Conservation (phyloP, 2,888 invertebrate genomes). For the Himalopsyche japonica region DNA sequence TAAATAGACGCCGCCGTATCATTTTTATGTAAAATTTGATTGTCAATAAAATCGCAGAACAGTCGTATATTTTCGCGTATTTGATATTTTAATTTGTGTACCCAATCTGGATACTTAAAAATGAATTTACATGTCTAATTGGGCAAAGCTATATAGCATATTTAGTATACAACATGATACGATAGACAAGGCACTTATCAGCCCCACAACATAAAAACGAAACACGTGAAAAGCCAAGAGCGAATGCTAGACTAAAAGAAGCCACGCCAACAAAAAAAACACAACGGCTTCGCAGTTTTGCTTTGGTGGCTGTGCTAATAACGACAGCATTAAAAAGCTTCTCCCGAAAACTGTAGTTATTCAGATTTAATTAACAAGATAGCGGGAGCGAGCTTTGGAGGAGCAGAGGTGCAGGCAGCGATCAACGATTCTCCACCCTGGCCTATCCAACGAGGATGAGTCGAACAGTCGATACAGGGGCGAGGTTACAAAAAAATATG, state of each 20-base stretch:
- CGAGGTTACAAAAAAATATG: not conserved
- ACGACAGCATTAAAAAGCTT: conserved; percentile 31
- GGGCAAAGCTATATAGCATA: not conserved
- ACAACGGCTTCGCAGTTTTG: not conserved
- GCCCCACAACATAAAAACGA: not conserved
- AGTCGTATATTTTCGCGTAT: not conserved
- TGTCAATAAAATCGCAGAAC: not conserved
- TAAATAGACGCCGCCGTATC: no score
- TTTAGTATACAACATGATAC: not conserved
- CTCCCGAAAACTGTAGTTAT: conserved; percentile 27
- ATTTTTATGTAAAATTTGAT: no score
- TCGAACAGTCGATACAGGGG: not conserved
- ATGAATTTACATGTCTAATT: not conserved
- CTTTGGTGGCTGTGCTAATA: conserved; percentile 14
- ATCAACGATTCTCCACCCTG: not conserved
- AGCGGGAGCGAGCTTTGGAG: conserved; percentile 3
- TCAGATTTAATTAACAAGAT: conserved; percentile 38
- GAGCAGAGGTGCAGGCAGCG: not conserved
- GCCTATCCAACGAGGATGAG: not conserved
- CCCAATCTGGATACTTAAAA: not conserved
- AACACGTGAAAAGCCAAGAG: not conserved
- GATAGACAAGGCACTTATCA: not conserved
- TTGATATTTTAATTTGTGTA: not conserved
- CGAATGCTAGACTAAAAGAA: not conserved
- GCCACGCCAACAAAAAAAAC: not conserved